Conservation (phyloP, 2,797 vertebrate genomes). For the Acomys russatus region DNA sequence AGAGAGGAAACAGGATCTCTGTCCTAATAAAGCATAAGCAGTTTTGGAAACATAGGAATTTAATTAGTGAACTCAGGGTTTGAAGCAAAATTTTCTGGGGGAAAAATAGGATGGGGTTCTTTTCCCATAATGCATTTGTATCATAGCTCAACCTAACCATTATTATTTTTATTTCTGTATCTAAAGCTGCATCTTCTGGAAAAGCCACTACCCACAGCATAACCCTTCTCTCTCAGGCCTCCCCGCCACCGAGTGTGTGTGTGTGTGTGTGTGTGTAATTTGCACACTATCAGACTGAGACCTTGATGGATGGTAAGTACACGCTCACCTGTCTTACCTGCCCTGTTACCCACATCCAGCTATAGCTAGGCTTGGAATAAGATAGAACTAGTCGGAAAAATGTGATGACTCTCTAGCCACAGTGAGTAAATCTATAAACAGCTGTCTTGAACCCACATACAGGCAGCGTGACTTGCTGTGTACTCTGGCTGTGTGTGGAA, state of each 20-base stretch:
- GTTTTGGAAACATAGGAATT: slow-evolving; percentile 20
- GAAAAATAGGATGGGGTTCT: neutral
- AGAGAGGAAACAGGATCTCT: neutral
- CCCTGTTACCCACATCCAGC: neutral
- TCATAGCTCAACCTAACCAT: neutral
- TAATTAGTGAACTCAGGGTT: neutral
- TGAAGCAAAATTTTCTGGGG: neutral
- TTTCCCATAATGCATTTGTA: neutral
- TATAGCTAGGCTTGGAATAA: neutral
- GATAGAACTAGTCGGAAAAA: no score
- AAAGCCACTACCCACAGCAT: neutral
- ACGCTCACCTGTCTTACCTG: neutral
- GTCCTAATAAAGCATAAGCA: neutral
- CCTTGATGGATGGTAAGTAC: neutral
- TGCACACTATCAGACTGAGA: neutral
- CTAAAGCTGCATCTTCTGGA: neutral
- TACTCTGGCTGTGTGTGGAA: neutral
- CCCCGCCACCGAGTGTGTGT: no score
- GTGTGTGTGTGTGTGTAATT: neutral
- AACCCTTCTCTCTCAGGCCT: neutral
- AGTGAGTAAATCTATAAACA: neutral
- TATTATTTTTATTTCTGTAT: neutral
- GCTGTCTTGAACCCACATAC: neutral
- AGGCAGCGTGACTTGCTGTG: no score
- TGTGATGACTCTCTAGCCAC: neutral